Percentiles rank a stretch among this genome's conserved stretches.
Evolutionary conservation across 2,797 vertebrate genomes (phyloP).

Genomic region (Serranus cabrilla): DNA sequence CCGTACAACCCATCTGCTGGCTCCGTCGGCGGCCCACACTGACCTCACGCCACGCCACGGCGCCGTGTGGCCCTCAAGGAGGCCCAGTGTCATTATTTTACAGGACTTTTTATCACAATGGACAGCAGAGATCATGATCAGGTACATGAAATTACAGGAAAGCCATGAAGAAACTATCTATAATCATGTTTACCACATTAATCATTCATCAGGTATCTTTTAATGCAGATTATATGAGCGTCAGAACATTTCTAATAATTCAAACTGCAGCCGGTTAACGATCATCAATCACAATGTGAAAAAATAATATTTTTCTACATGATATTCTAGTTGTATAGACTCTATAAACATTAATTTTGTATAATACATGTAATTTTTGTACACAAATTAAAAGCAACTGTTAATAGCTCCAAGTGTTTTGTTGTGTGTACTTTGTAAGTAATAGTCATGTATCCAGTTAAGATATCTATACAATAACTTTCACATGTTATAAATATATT

Average conservation of each 20-base stretch:
- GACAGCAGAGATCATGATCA: background rate
- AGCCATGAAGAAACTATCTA: background rate
- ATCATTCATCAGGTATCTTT: background rate
- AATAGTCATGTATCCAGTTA: background rate
- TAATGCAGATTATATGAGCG: background rate
- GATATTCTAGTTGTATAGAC: conserved; percentile 7
- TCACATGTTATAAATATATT: too few species aligned
- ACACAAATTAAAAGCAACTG: conserved; percentile 34
- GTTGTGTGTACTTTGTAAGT: background rate
- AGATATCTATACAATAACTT: too few species aligned
- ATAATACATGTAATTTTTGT: conserved; percentile 15
- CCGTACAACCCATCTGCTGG: conserved; percentile 79
- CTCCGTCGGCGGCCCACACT: conserved; percentile 25
- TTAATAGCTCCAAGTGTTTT: background rate
- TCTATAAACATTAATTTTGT: background rate
- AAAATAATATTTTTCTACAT: conserved; percentile 12
- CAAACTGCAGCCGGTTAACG: background rate
- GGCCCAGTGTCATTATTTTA: background rate
- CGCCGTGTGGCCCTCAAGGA: background rate
- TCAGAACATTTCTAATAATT: background rate
- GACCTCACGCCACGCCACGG: conserved; percentile 30
- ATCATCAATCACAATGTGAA: background rate
- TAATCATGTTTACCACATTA: background rate
- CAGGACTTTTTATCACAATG: background rate
- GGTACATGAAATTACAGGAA: background rate